Evolutionary conservation across 2,113 vertebrate species (phyloP), one percentile per base, ranked within the genome.

Genomic region (Scartelaos histophorus): DNA sequence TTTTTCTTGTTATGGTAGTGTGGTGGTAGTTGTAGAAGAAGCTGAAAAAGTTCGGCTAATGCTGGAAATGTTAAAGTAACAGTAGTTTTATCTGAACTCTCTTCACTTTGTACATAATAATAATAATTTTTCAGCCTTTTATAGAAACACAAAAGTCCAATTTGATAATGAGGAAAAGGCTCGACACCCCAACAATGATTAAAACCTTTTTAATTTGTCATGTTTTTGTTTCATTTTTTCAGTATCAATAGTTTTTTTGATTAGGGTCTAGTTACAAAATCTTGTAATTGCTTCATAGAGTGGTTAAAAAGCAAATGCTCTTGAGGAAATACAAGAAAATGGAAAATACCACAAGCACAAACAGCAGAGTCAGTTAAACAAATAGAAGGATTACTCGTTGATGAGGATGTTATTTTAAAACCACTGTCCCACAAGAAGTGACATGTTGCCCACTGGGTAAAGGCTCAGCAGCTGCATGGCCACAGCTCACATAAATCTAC

Each of bases 401-500:
- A 2, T 15, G 15, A 15, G 15, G 17, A 54, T 54, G 19, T 12
- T 22, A 22, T 22, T 17, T 56, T 56, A 5, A 13, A 60, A 25
- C 25, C 22, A 60, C 24, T 60, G 25, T 22, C 7, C 57, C 25
- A 60, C 57, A 60, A 60, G 57, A 34, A 61, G 58, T 25, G 16
- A 61, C 25, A 34, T 19, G 58, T 34, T 47, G 25, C 74, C 19
- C 24, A n/a, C 70, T 82, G 73, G 75, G 83, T 78, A 77, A 78
- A 61, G 69, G 62, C 53, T 86, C 68, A 82, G 76, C 80, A 87
- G 75, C 71, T 89, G 80, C 89, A 69, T 76, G 76, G 87, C 75
- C 74, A 70, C 81, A 38, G 81, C 38, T 77, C 75, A 85, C 56
- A 70, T 85, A 89, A 82, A 83, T 76, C 58, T 73, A 13, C 61